Evolutionary conservation across 2,797 vertebrate species (phyloP), one percentile per base, ranked within the genome.

Genomic region (Microtus agrestis): DNA sequence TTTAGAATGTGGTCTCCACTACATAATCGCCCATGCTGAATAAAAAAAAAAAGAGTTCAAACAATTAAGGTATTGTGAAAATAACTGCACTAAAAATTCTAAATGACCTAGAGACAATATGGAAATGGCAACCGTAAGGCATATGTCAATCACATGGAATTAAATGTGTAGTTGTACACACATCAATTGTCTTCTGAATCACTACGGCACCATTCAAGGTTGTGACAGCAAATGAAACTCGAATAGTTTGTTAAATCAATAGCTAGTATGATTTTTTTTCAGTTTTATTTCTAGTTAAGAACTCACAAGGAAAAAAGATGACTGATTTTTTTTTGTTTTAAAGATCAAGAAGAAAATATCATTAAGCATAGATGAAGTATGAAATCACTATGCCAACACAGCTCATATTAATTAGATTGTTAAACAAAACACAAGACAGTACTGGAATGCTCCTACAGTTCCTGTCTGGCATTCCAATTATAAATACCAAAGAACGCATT

Each of bases 1-100:
- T 99, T 99, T 95, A 99, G 97, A 96, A 99, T 99, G 97, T 99
- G 99, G 98, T 99, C 99, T 76, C 99, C 99, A 82, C 99, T 99
- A 97, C 98, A 99, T 81, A 99, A 97, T 23, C 99, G 99, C 46
- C 99, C 99, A 80, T 99, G 99, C 99, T 99, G 81, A 63, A 82
- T 46, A 17, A 86, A 97, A 97, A 74, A 67, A 84, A 97, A 74
- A 67, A 84, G 37, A 71, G 27, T 27, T 0, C 40, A 61, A 79
- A 78, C 74, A 56, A 92, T 94, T 40, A 84, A 48, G 9, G 7
- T 67, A 81, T 25, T 92, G 27, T 12, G 87, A 56, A 21, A 71
- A 4, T 65, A 94, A 69, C 27, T 93, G 59, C n/a, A 89, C 74
- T n/a, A 88, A 31, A 93, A 93, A 89, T 89, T 23, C 10, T 74